phyloP scores from a whole-genome alignment of 92 coral and sea anemone species.

The Desmophyllum pertusum region DNA sequence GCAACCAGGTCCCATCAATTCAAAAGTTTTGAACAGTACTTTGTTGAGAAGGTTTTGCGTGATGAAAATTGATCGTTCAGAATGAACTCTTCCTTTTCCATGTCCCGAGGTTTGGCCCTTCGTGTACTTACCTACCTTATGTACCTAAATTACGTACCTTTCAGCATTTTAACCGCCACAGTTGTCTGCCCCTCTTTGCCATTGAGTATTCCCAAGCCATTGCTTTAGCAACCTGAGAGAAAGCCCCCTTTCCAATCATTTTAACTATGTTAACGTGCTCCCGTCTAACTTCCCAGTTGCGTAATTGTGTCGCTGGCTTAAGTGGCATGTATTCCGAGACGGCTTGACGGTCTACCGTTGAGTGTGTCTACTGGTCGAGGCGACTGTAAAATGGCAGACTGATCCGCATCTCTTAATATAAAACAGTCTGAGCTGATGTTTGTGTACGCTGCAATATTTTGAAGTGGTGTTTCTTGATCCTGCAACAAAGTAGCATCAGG shows the following conservation, averaged over 20 bases:
- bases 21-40: too few relatives aligned
- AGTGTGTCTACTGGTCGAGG: background rate
- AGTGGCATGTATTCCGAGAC: background rate
- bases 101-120: background rate
- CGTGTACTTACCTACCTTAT: background rate
- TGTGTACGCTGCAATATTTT: background rate
- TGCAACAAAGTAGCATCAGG: background rate
- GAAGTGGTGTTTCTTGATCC: background rate
- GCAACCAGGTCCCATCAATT: too few relatives aligned
- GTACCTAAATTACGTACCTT: constrained; percentile 49
- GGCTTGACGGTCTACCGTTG: background rate
- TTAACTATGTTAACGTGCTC: background rate
- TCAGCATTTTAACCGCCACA: constrained; percentile 90
- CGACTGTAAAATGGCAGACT: background rate
- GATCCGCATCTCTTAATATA: background rate
- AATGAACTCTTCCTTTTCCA: too few relatives aligned
- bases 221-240: constrained; percentile 85
- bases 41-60: too few relatives aligned
- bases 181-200: constrained; percentile 65
- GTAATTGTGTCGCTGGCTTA: background rate
- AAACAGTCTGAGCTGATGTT: background rate
- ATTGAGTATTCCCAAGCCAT: constrained; percentile 71
- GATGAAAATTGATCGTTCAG: background rate
- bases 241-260: constrained; percentile 86
- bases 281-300: constrained; percentile 27